Evolutionary conservation across 1,140 invertebrate genomes (phyloP).

Genomic region (Cylas formicarius): DNA sequence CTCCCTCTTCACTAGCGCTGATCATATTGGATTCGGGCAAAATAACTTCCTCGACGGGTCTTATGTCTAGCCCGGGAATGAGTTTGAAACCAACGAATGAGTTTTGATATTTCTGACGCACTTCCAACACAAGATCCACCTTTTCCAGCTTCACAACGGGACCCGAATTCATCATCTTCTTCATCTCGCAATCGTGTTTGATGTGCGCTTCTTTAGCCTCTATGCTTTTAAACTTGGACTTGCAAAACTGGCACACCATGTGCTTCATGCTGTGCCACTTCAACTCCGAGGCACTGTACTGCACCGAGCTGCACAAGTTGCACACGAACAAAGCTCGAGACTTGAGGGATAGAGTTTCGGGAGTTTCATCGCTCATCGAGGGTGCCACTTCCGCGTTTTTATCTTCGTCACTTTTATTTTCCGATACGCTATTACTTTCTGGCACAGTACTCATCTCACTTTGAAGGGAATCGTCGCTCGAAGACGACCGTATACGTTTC

Average conservation of each 20-base stretch:
- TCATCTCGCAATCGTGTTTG: constrained; percentile 14
- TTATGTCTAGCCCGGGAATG: not conserved
- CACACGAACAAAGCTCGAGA: constrained; percentile 13
- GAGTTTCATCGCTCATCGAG: constrained; percentile 4
- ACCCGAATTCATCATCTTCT: constrained; percentile 14
- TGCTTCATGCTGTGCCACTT: constrained; percentile 22
- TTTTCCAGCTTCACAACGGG: constrained; percentile 11
- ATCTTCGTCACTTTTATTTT: no score
- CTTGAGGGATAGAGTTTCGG: constrained; percentile 10
- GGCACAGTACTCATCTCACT: not conserved
- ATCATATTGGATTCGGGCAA: no score
- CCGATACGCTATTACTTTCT: not conserved
- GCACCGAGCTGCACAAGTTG: constrained; percentile 14
- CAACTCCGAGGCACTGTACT: constrained; percentile 13
- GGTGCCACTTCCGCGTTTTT: no score
- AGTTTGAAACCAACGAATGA: constrained; percentile 13
- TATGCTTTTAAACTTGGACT: constrained; percentile 16
- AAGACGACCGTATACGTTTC: not conserved
- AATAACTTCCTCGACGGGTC: not conserved
- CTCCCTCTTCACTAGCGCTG: not conserved
- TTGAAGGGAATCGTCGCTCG: not conserved
- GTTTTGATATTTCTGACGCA: constrained; percentile 20
- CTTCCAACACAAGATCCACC: constrained; percentile 14
- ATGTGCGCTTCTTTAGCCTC: constrained; percentile 16
- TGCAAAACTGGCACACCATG: constrained; percentile 27